Evolutionary conservation across 2,797 vertebrate species (phyloP), one percentile per base, ranked within the genome.

Genomic region (Peromyscus aztecus): DNA sequence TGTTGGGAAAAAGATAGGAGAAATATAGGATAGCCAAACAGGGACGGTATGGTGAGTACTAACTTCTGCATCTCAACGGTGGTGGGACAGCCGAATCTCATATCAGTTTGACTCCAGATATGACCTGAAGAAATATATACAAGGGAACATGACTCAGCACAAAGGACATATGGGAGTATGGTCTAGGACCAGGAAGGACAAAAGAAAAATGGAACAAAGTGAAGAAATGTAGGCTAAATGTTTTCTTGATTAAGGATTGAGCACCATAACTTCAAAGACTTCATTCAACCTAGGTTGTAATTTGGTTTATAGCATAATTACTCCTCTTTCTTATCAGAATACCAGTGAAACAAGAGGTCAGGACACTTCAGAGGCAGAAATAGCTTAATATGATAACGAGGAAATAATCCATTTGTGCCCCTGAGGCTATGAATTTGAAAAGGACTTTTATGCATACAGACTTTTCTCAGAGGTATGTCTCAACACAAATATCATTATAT

Each of bases 351-450:
- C 76, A 90, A 37, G 24, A 67, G 61, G 19, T 24, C 59, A 94
- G 46, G 84, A 82, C 10, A 94, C 16, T 82, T 89, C 9, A n/a
- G 5, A 95, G 71, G 37, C 67, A 94, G 61, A 61, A 63, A 37
- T 67, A 73, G 43, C n/a, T 73, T 43, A 65, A 73, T 34, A 52
- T 23, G 17, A 23, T 55, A 86, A 92, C 40, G 8, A 76, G 31
- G n/a, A 86, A 78, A 85, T 23, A 59, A 77, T 37, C 80, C 29
- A 34, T 92, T 83, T 67, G 23, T 88, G 71, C 61, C 43, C 57
- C 27, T 61, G 19, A 76, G 76, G 40, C 89, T 75, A 24, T 57
- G 19, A 17, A 14, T 91, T 93, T 90, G 59, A 89, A 97, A 93
- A 96, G 16, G 29, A 77, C 40, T 6, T 16, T 81, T 91, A 46